Evolutionary conservation across 2,888 invertebrate genomes (phyloP), one percentile per base, ranked within the genome.

Genomic region (Drosophila robusta): DNA sequence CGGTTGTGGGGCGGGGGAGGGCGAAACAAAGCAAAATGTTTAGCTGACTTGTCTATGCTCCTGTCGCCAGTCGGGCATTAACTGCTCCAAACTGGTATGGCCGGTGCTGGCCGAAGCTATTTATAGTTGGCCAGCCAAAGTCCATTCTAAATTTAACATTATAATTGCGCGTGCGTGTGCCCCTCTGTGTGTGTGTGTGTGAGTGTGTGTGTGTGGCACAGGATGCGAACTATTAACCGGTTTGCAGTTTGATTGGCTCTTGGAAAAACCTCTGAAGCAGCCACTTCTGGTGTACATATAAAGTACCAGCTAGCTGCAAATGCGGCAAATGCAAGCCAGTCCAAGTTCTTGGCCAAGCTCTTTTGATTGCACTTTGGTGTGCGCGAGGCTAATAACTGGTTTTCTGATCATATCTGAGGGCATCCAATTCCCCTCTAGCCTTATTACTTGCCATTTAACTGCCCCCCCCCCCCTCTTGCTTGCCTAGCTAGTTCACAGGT

Each of bases 101-200:
- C 32, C 49, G 46, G 32, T 46, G 24, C 47, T 78, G 32, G 45
- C 44, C 55, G 14, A 18, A n/a, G 49, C 64, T 84, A 84, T 84
- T 84, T 84, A 70, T 84, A 84, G 83, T 67, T 66, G 42, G 47
- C 64, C 58, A 77, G 56, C 72, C 87, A 84, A 84, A 84, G 87
- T 79, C 81, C 85, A 87, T 87, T 84, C 83, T 84, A 87, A 84
- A 84, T 84, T 84, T 84, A 84, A 77, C 69, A 68, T 75, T 75
- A 82, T 61, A 75, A 68, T 60, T 67, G 56, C 70, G 11, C 14
- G n/a, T 46, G 16, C 22, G 54, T 46, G 41, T 50, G 55, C 68
- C 57, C 58, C 41, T 77, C 44, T 66, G 57, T 52, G 51, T 57
- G 49, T 36, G 38, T 54, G 69, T 76, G 60, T 64, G 42, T 76